Base-by-base conservation (phyloP, 1,140 invertebrate species). In the Calycopis cecrops region DNA sequence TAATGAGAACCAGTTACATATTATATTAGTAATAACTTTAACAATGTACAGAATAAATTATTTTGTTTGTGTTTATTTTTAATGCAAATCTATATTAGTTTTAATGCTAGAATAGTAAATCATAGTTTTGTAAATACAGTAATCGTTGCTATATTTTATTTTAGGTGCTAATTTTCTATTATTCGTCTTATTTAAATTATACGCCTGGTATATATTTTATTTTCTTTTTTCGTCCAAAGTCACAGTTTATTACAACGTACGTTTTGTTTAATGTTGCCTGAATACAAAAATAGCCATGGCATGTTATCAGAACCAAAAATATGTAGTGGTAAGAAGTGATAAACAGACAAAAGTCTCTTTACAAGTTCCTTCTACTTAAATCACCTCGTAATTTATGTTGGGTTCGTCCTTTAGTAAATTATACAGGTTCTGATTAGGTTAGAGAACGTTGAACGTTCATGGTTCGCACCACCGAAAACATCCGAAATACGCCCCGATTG, bases 391-490 rank as follows among this genome's bases (percentile, higher is more conserved):
- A 88, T 88, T 88, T 88, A 88, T 85, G 63, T 79, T 77, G 80
- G 77, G 74, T 35, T 38, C 57, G 69, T 65, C 75, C 77, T 73
- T 79, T 65, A 80, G 83, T 88, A 88, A 88, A 88, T 88, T 88
- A 83, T 84, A 88, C 84, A 83, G 87, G 87, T 88, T 88, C 81
- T 88, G 87, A 88, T 88, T 88, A 81, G 79, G 80, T 85, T 83
- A 87, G 81, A 81, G 83, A 60, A 52, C 59, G 58, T 67, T 66
- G 65, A 65, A 71, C 68, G 76, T 71, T 67, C 60, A 62, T 68
- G 67, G 70, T 72, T 73, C 75, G 73, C 76, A 78, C 80, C 71
- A 79, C 74, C 82, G 77, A 78, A 73, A 63, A 60, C 68, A 63
- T 55, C 59, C 76, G 73, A 76, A 73, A 62, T 59, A 70, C 67